Percentiles rank a stretch among this genome's conserved stretches.
phyloP scores from a whole-genome alignment of 1,140 invertebrate species.

The Bathynomus jamesi region DNA sequence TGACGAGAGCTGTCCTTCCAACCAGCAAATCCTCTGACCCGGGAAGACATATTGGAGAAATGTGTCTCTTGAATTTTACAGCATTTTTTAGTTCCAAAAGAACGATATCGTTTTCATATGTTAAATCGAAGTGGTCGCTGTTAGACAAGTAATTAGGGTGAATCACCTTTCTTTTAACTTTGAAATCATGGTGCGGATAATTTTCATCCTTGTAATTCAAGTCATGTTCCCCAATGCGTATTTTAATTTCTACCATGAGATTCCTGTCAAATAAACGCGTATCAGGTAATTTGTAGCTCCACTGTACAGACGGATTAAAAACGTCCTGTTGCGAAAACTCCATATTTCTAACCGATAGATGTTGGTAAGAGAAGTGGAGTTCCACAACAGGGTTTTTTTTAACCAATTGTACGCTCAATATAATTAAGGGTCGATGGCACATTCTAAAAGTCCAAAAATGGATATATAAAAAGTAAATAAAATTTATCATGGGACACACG shows the following conservation, averaged over 20 bases:
- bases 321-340: too few species aligned
- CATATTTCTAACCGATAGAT: too few species aligned
- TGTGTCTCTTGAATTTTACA: constrained; percentile 74
- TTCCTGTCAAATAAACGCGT: neutral
- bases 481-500: too few species aligned
- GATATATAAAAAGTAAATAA: too few species aligned
- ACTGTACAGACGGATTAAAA: too few species aligned
- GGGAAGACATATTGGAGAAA: constrained; percentile 88
- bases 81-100: constrained; percentile 72
- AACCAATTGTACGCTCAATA: too few species aligned
- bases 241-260: neutral
- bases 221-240: neutral
- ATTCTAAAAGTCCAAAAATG: too few species aligned
- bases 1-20: constrained; percentile 71
- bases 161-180: constrained; percentile 77
- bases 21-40: constrained; percentile 69
- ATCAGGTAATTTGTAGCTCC: too few species aligned
- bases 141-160: constrained; percentile 79
- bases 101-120: constrained; percentile 84
- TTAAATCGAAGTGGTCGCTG: constrained; percentile 40
- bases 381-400: too few species aligned
- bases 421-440: too few species aligned
- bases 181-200: constrained; percentile 40
- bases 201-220: neutral
- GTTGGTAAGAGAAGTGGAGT: too few species aligned